Conservation (phyloP, 2,113 vertebrate species). For the Willisornis vidua region DNA sequence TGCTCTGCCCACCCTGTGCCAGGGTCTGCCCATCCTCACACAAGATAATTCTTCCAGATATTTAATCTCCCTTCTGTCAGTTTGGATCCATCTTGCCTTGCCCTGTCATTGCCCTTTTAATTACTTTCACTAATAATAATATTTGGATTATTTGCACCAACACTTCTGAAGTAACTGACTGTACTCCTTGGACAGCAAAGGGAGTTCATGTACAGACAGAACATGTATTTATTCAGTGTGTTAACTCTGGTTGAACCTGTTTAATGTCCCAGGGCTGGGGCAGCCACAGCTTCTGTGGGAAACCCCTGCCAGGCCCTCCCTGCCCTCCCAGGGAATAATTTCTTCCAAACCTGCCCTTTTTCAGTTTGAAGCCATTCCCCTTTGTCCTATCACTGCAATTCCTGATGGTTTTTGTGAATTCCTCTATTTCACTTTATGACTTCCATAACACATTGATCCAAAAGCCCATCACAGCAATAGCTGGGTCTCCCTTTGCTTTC, state of each 20-base stretch:
- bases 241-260: no score
- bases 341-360: rapidly evolving
- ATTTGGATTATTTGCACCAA: no score
- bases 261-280: no score
- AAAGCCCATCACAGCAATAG: background rate
- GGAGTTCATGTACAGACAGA: no score
- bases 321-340: rapidly evolving
- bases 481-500: background rate
- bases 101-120: no score
- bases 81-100: background rate
- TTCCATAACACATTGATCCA: background rate
- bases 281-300: background rate
- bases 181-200: no score
- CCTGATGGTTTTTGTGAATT: background rate
- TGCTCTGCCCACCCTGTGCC: background rate
- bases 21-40: rapidly evolving
- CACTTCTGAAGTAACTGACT: no score
- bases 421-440: background rate
- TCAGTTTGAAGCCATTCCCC: background rate
- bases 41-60: background rate
- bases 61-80: background rate
- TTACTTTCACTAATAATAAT: no score
- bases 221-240: no score
- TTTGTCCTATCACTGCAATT: no score
- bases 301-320: rapidly evolving